These are phyloP conservation scores for Scaptomyza flava DNA, from an alignment of 2,888 invertebrate species.

Conservation along the genomic window DNA sequence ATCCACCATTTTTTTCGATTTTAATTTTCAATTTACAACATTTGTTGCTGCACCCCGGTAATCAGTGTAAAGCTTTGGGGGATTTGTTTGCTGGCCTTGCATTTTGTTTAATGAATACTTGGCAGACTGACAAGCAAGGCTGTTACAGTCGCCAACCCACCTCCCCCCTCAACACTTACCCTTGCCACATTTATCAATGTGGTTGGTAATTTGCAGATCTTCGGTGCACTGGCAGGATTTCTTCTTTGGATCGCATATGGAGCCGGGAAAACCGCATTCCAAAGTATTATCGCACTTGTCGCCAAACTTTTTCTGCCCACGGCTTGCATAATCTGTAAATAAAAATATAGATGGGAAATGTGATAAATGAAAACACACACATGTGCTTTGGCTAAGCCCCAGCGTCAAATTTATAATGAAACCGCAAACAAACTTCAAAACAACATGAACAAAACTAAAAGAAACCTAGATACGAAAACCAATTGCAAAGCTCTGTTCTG, in stretches of 20 bases:
- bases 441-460: slow-evolving; percentile 23
- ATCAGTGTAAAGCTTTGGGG: slow-evolving; percentile 60
- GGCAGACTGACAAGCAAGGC: slow-evolving; percentile 66
- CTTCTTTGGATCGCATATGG: slow-evolving; percentile 89
- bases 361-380: slow-evolving; percentile 18
- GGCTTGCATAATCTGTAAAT: slow-evolving; percentile 85
- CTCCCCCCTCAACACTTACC: slow-evolving; percentile 85
- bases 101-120: slow-evolving; percentile 73
- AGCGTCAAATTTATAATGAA: slow-evolving; percentile 69
- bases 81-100: slow-evolving; percentile 63
- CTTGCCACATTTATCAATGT: slow-evolving; percentile 93
- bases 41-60: slow-evolving; percentile 46
- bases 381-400: slow-evolving; percentile 62
- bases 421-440: slow-evolving; percentile 60
- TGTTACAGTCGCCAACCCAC: background rate
- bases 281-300: slow-evolving; percentile 89
- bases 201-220: slow-evolving; percentile 91
- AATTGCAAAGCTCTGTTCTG: slow-evolving; percentile 27
- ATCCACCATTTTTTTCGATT: slow-evolving; percentile 1
- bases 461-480: slow-evolving; percentile 16
- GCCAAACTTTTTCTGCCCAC: slow-evolving; percentile 89
- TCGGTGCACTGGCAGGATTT: slow-evolving; percentile 90
- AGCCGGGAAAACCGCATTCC: slow-evolving; percentile 91
- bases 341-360: background rate
- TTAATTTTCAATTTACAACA: slow-evolving; percentile 57